Conservation (phyloP, 2,888 invertebrate genomes). For the Yponomeuta malinellus region DNA sequence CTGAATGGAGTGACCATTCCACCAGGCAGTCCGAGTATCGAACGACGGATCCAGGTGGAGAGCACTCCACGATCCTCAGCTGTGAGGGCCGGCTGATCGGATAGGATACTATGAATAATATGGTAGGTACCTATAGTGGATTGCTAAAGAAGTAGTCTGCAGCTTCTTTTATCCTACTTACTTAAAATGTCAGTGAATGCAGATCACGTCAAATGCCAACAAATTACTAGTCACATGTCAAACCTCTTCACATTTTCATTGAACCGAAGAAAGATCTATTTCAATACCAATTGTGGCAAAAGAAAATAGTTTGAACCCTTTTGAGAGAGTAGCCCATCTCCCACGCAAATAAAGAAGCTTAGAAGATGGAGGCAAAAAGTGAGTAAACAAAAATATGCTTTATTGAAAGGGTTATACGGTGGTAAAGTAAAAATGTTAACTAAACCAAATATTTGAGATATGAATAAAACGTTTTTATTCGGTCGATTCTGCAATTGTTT, state of each 20-base stretch:
- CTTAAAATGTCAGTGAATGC: neutral
- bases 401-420: neutral
- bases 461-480: conserved; percentile 48
- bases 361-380: neutral
- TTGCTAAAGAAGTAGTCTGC: neutral
- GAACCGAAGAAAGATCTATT: neutral
- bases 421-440: neutral
- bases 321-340: neutral
- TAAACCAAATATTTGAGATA: conserved; percentile 35
- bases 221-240: conserved; percentile 1
- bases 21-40: too few relatives aligned
- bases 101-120: neutral
- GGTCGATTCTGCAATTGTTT: conserved; percentile 49
- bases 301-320: conserved; percentile 1
- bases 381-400: neutral
- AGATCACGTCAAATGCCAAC: neutral
- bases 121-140: neutral
- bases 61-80: too few relatives aligned
- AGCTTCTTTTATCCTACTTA: neutral
- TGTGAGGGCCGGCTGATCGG: too few relatives aligned
- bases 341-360: conserved; percentile 2
- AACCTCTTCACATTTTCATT: neutral
- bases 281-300: neutral
- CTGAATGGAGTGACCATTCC: too few relatives aligned
- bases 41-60: too few relatives aligned